These are phyloP conservation scores for Himalopsyche anomala DNA, from an alignment of 2,888 invertebrate genomes.

Conservation along the genomic window DNA sequence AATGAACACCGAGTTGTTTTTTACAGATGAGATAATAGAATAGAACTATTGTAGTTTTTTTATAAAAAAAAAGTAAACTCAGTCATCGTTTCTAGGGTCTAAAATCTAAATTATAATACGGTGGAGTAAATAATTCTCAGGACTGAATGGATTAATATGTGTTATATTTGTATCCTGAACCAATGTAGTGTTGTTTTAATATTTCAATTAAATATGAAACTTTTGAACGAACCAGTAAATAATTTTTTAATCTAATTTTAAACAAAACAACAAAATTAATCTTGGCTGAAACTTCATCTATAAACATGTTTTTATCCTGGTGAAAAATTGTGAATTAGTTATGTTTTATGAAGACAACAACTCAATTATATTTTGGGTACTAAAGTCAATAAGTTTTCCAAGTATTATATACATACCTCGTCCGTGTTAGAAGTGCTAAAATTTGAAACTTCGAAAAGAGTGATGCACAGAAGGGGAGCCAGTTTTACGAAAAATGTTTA, in stretches of 20 bases:
- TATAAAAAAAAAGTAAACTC: background rate
- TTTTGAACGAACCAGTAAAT: too few relatives aligned
- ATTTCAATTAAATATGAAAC: too few relatives aligned
- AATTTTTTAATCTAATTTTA: too few relatives aligned
- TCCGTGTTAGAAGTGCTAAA: background rate
- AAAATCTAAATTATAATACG: too few relatives aligned
- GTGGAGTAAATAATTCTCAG: too few relatives aligned
- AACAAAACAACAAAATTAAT: background rate
- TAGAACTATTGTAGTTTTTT: background rate
- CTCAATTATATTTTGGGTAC: background rate
- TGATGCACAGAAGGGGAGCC: background rate
- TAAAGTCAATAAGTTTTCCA: slow-evolving; percentile 23
- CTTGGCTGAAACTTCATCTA: background rate
- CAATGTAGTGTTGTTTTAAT: too few relatives aligned
- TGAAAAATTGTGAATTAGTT: background rate
- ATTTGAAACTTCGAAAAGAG: background rate
- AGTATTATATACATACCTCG: background rate
- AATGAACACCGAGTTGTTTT: background rate
- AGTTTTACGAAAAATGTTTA: too few relatives aligned
- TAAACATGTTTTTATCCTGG: background rate
- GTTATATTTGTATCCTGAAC: too few relatives aligned
- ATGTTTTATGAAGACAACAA: slow-evolving; percentile 2
- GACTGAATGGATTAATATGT: too few relatives aligned
- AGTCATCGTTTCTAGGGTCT: too few relatives aligned
- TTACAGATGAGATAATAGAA: background rate